Evolutionary conservation across 2,888 invertebrate genomes (phyloP), one percentile per base, ranked within the genome.

Genomic region (Colletes collaris): DNA sequence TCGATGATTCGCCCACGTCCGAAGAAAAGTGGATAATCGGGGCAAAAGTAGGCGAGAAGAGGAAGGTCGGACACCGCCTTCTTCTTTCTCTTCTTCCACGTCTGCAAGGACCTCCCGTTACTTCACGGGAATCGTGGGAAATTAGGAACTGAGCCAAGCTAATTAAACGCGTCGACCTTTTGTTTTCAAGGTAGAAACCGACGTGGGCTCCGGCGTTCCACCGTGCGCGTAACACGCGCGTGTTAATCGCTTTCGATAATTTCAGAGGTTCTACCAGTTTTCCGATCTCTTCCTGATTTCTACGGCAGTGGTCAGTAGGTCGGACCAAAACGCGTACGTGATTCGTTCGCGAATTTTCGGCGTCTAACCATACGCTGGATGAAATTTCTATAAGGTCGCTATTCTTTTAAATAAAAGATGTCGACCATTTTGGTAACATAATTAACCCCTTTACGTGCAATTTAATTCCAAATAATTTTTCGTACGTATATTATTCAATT

Each of bases 71-170:
- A 56, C 76, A 60, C 69, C 65, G 65, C 80, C 81, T 68, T 81
- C 67, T 59, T 76, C 68, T 68, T 70, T 75, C 79, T 72, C 80
- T 40, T 77, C 73, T 65, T 72, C 78, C 79, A 77, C 79, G 65
- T 50, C 66, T 55, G 66, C 66, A 66, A 56, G 19, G 16, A 67
- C 76, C 73, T 84, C 83, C 84, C 81, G 87, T 86, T 88, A 86
- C 70, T 86, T 81, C 83, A 82, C 71, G 84, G 84, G 84, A 88
- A 88, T 85, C 90, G 90, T 91, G 91, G 86, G 90, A 91, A 91
- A 88, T 91, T 88, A 84, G 80, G 86, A 81, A 83, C 84, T 76
- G 82, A 85, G 81, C 72, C 82, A 73, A 76, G 78, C 80, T 91
- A 90, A 91, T 91, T 91, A 90, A 88, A 88, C 83, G 81, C 83